Conservation (phyloP, 2,113 vertebrate species). For the Poeciliopsis prolifica region DNA sequence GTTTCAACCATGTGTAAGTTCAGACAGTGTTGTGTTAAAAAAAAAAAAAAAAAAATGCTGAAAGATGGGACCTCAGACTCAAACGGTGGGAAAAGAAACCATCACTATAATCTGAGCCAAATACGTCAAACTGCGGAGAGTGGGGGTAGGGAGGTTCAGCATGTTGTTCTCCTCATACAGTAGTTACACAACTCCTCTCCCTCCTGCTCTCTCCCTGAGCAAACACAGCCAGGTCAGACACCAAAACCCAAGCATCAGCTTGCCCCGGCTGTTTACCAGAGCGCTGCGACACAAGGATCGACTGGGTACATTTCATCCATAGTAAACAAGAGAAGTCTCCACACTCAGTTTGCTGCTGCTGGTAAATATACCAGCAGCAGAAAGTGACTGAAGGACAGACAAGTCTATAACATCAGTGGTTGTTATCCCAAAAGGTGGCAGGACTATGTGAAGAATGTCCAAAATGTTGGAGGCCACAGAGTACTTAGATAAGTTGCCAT, state of each 20-base stretch:
- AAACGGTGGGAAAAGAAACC: conserved; percentile 9
- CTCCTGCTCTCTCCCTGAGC: conserved; percentile 30
- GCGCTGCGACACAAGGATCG: conserved; percentile 48
- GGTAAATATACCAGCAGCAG: conserved; percentile 12
- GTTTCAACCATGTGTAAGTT: conserved; percentile 11
- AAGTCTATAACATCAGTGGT: conserved; percentile 21
- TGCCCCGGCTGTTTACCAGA: conserved; percentile 43
- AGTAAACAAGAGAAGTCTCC: conserved; percentile 36
- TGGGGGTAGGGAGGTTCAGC: conserved; percentile 36
- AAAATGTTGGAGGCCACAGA: conserved; percentile 65
- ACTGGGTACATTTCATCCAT: conserved; percentile 44
- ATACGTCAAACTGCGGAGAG: conserved; percentile 20
- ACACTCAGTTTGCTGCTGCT: background rate
- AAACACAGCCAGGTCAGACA: conserved; percentile 62
- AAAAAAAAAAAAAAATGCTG: background rate
- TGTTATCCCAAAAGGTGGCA: conserved; percentile 47
- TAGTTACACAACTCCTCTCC: conserved; percentile 51
- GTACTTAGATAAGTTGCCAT: conserved; percentile 13
- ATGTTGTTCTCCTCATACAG: conserved; percentile 52
- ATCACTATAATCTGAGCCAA: conserved; percentile 17
- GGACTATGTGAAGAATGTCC: conserved; percentile 68
- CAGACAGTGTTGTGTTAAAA: background rate
- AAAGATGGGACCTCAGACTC: background rate
- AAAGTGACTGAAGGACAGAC: conserved; percentile 30
- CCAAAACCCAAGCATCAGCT: conserved; percentile 43